phyloP scores from a whole-genome alignment of 1,140 invertebrate genomes.

The Drosophila erecta region DNA sequence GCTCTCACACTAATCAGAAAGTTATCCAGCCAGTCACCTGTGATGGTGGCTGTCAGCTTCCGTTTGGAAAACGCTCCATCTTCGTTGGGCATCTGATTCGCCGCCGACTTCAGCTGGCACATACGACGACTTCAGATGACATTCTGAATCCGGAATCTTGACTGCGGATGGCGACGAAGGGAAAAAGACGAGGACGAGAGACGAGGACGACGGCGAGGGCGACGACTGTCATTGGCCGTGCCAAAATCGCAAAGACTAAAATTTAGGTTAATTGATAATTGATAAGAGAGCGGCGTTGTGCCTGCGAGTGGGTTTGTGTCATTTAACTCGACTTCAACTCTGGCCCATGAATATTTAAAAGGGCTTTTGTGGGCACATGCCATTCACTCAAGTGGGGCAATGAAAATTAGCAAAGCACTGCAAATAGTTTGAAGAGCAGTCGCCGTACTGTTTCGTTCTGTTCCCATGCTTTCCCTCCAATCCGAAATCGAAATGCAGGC shows the following conservation, averaged over 20 bases:
- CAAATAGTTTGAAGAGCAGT: slow-evolving; percentile 62
- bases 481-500: slow-evolving; percentile 53
- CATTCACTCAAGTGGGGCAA: slow-evolving; percentile 62
- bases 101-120: slow-evolving; percentile 60
- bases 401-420: slow-evolving; percentile 70
- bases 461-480: background rate
- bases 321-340: slow-evolving; percentile 54
- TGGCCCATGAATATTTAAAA: slow-evolving; percentile 64
- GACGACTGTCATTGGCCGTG: slow-evolving; percentile 54
- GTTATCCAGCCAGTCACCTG: slow-evolving; percentile 32
- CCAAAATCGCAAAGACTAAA: slow-evolving; percentile 74
- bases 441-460: slow-evolving; percentile 2
- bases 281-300: slow-evolving; percentile 63
- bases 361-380: slow-evolving; percentile 14
- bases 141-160: slow-evolving; percentile 22
- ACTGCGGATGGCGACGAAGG: background rate
- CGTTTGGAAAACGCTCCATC: slow-evolving; percentile 69
- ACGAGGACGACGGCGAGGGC: background rate
- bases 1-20: slow-evolving; percentile 69
- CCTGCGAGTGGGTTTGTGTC: slow-evolving; percentile 18
- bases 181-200: background rate
- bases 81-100: slow-evolving; percentile 45
- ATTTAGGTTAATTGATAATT: slow-evolving; percentile 83
- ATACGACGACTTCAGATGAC: slow-evolving; percentile 29
- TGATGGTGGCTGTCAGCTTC: slow-evolving; percentile 55